Evolutionary conservation across 1,140 invertebrate species (phyloP).

Genomic region (Lithobius niger): DNA sequence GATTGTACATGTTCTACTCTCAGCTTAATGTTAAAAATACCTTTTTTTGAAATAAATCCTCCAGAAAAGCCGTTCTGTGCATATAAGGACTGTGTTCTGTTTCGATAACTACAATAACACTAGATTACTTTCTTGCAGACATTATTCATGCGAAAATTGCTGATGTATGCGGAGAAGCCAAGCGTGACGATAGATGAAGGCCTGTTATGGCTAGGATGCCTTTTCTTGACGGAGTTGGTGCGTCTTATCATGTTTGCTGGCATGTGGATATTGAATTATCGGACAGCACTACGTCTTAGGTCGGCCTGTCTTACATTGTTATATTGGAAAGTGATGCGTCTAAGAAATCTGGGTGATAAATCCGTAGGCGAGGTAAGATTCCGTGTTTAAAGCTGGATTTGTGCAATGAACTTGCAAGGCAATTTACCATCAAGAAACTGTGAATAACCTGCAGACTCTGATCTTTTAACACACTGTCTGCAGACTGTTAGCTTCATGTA

Average conservation of each 20-base stretch:
- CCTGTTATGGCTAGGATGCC: constrained; percentile 36
- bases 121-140: constrained; percentile 32
- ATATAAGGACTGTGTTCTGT: no score
- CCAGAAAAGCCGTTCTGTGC: no score
- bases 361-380: constrained; percentile 44
- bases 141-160: constrained; percentile 40
- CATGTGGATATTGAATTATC: constrained; percentile 36
- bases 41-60: no score
- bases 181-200: constrained; percentile 32
- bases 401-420: no score
- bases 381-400: no score
- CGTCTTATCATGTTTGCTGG: constrained; percentile 43
- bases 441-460: no score
- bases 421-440: no score
- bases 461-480: no score
- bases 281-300: constrained; percentile 45
- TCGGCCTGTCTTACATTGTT: constrained; percentile 44
- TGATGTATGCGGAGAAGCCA: constrained; percentile 36
- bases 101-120: background rate
- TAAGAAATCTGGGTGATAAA: constrained; percentile 41
- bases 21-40: no score
- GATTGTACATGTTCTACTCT: no score
- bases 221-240: constrained; percentile 40
- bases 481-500: no score
- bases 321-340: constrained; percentile 46